Evolutionary conservation across 2,888 invertebrate species (phyloP), one percentile per base, ranked within the genome.

Genomic region (Bhutanitis thaidina): DNA sequence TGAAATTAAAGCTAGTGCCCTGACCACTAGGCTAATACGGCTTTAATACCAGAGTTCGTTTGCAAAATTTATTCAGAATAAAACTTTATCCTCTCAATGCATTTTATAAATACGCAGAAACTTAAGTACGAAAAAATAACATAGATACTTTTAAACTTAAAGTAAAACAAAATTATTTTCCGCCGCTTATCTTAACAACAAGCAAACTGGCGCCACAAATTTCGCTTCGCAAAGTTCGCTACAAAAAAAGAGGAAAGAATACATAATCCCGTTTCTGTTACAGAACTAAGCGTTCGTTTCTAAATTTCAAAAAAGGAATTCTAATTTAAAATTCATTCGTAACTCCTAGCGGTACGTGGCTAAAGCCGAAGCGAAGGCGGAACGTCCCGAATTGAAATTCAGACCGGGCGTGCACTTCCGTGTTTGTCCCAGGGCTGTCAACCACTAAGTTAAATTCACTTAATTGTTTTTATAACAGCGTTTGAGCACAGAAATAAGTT

Each of bases 381-480:
- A 79, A 77, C 79, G 77, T 64, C 61, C 69, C 63, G 77, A 82
- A 86, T 86, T 85, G 77, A 83, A 85, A 85, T 85, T 87, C 80
- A 72, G 67, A 65, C 67, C 69, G 69, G 69, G 68, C 80, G 77
- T 76, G 74, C 71, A 67, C 64, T 70, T 65, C 64, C 67, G 49
- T 52, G 47, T 50, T 54, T 52, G 49, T 52, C 37, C 46, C 47
- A 52, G 47, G 43, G 52, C 15, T 49, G 48, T 32, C 47, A 34
- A 32, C 29, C 29, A 44, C 41, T 43, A 36, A 39, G 27, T 3
- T 46, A 40, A 45, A 41, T 46, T 51, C 46, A 35, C 40, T 15
- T 15, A 4, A 16, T 20, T n/a, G n/a, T n/a, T 7, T 41, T 41
- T 20, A 20, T 3, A 20, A 20, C 5, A 20, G 20, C 20, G 20